Conservation (phyloP, 2,797 vertebrate genomes). For the Diglossa cyanea region DNA sequence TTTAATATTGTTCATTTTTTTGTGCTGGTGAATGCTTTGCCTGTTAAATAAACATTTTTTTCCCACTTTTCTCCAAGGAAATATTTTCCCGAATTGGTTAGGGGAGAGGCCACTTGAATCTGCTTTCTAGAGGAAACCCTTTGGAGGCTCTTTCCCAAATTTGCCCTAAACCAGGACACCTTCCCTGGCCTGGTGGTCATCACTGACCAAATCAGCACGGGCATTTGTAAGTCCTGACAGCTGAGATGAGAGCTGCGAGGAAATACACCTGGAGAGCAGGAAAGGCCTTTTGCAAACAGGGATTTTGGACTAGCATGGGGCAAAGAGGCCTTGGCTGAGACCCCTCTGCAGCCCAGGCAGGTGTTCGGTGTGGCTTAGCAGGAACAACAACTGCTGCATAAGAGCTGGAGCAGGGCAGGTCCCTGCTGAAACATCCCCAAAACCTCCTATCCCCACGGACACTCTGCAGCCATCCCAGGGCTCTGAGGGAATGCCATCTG, state of each 20-base stretch:
- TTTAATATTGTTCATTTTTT: background rate
- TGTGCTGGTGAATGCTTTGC: background rate
- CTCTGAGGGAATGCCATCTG: background rate
- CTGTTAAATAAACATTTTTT: background rate
- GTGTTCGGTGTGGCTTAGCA: accelerated
- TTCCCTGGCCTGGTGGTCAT: background rate
- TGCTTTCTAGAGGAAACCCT: background rate
- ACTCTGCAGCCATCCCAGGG: background rate
- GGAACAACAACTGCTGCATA: accelerated
- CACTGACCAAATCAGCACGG: accelerated
- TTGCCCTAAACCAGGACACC: background rate
- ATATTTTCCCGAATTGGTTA: accelerated
- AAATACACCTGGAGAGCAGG: background rate
- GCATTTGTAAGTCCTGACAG: background rate
- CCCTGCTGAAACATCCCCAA: accelerated
- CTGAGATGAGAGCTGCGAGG: background rate
- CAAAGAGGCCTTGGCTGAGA: background rate
- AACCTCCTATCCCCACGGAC: background rate
- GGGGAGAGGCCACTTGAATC: background rate
- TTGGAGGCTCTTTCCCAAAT: background rate
- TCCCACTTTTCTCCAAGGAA: background rate
- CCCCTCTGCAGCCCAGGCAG: background rate
- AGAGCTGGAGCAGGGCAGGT: background rate
- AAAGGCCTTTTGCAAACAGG: background rate
- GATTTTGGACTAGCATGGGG: background rate